Evolutionary conservation across 1,140 invertebrate species (phyloP).

Genomic region (Dendrolimus kikuchii): DNA sequence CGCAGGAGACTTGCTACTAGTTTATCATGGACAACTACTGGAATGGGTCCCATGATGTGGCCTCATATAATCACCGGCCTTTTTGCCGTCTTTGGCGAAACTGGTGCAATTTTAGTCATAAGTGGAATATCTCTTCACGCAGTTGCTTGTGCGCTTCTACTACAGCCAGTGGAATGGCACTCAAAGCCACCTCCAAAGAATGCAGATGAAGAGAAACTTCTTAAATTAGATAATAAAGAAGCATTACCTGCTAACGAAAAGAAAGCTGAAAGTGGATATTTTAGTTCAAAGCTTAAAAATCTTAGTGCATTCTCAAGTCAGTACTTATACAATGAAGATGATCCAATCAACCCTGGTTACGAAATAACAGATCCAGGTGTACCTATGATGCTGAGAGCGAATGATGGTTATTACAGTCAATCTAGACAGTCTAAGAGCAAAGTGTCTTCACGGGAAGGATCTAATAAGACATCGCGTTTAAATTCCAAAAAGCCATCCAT

Average conservation of each 20-base stretch:
- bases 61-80: slow-evolving; percentile 72
- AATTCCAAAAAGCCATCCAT: slow-evolving; percentile 65
- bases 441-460: slow-evolving; percentile 59
- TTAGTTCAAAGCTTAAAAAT: slow-evolving; percentile 59
- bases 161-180: slow-evolving; percentile 78
- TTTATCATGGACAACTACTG: slow-evolving; percentile 74
- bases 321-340: slow-evolving; percentile 78
- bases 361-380: slow-evolving; percentile 78
- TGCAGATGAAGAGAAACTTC: slow-evolving; percentile 38
- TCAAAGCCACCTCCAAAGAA: slow-evolving; percentile 45
- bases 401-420: slow-evolving; percentile 76
- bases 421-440: slow-evolving; percentile 66
- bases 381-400: slow-evolving; percentile 77
- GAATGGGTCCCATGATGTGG: slow-evolving; percentile 73
- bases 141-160: slow-evolving; percentile 72
- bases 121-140: slow-evolving; percentile 74
- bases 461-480: slow-evolving; percentile 41
- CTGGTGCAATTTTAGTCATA: slow-evolving; percentile 73
- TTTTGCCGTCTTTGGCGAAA: slow-evolving; percentile 69
- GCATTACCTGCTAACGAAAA: slow-evolving; percentile 19
- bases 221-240: slow-evolving; percentile 22
- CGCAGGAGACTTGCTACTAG: slow-evolving; percentile 73
- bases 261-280: slow-evolving; percentile 50
- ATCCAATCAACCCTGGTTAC: slow-evolving; percentile 73
- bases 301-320: slow-evolving; percentile 75